phyloP scores from a whole-genome alignment of 2,113 vertebrate species.

The Neolamprologus tretocephalus region DNA sequence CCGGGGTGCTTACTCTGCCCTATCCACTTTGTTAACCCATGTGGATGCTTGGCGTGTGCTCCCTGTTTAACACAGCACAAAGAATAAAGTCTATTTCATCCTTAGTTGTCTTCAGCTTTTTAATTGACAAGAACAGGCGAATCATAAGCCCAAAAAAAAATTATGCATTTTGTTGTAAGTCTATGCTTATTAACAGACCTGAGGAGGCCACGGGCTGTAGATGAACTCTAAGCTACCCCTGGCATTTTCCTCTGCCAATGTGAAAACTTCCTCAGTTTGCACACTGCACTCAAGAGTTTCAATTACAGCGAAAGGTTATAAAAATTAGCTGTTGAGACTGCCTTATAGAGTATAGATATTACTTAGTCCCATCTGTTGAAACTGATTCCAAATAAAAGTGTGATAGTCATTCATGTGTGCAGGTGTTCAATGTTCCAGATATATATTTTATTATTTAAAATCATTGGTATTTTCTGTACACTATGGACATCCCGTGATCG shows the following conservation, averaged over 20 bases:
- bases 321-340: not conserved
- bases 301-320: not conserved
- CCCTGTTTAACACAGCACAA: not conserved
- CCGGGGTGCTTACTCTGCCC: constrained; percentile 74
- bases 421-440: not conserved
- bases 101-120: not conserved
- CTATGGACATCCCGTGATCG: not conserved
- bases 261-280: not conserved
- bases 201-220: not conserved
- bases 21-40: constrained; percentile 77
- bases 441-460: not conserved
- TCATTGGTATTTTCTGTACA: not conserved
- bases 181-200: not conserved
- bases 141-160: not conserved
- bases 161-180: not conserved
- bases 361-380: not conserved
- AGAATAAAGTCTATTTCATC: not conserved
- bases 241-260: not conserved
- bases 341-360: not conserved
- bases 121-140: not conserved
- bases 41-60: not conserved
- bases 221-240: not conserved
- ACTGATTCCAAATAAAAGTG: not conserved
- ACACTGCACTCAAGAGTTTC: not conserved
- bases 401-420: not conserved